Evolutionary conservation across 2,888 invertebrate genomes (phyloP), one percentile per base, ranked within the genome.

Genomic region (Nymphalis c-album): DNA sequence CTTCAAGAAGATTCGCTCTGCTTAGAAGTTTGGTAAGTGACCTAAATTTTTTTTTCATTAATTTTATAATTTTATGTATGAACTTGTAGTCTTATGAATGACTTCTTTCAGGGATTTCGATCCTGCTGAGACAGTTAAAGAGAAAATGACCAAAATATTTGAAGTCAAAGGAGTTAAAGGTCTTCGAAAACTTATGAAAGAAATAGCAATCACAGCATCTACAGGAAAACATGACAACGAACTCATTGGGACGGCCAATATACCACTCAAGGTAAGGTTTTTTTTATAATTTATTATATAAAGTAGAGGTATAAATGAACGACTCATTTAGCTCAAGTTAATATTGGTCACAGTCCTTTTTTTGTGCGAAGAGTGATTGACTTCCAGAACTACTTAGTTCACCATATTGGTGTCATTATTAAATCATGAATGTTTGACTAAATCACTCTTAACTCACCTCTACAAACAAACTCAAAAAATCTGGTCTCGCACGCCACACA

Each of bases 151-250:
- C 61, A 96, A 97, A 88, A 93, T 97, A 71, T 95, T 95, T 73
- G 96, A 96, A 77, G 96, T 97, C 0, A 97, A 97, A 89, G 97
- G 97, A 0, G 95, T 97, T 0, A 95, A 95, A 81, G 97, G 97
- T 0, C 92, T 97, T 20, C 93, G 96, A 45, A 97, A 97, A 85
- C 86, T 97, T 47, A 95, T 97, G 92, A 97, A 97, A 81, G 97
- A 97, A 89, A 96, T 97, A 68, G 97, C 97, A 0, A 95, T 98
- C 18, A 98, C 99, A 0, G 99, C 98, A 57, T 97, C 98, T 0
- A 98, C 98, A 0, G 96, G 99, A 73, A 98, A 95, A 93, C 97
- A 96, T 87, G 96, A 98, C 75, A 99, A 99, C 83, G 99, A 99
- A 88, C 95, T 99, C 67, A 96, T 99, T 69, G 99, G 99, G 1